phyloP scores from a whole-genome alignment of 2,797 vertebrate species.

The Peromyscus attwateri region DNA sequence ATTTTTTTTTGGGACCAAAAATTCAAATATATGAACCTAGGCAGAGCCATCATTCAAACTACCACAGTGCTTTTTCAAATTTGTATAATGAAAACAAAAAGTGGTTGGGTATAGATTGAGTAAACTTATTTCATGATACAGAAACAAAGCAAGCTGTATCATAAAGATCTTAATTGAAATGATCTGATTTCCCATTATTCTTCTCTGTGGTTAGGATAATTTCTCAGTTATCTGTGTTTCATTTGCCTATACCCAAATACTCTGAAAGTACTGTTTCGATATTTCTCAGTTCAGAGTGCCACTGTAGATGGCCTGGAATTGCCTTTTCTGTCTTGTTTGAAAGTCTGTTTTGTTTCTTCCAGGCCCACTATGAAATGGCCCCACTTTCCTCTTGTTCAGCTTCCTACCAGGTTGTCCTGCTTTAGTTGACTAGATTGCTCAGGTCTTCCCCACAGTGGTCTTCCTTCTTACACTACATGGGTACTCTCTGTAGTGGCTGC shows the following conservation, averaged over 20 bases:
- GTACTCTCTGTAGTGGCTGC: not conserved
- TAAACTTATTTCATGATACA: slow-evolving; percentile 25
- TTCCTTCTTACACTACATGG: not conserved
- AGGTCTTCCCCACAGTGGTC: not conserved
- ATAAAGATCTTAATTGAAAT: slow-evolving; percentile 46
- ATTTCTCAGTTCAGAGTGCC: not conserved
- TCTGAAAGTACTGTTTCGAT: not conserved
- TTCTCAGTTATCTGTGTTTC: slow-evolving; percentile 33
- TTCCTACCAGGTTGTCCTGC: not conserved
- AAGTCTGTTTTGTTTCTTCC: not conserved
- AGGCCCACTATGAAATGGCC: not conserved
- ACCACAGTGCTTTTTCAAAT: slow-evolving; percentile 12
- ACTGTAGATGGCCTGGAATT: not conserved
- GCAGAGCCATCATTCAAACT: not conserved
- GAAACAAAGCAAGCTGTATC: slow-evolving; percentile 6
- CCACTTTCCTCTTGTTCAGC: not conserved
- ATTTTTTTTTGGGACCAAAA: not conserved
- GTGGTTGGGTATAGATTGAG: not conserved
- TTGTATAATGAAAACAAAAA: slow-evolving; percentile 6
- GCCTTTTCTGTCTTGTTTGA: not conserved
- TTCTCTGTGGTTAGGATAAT: slow-evolving; percentile 37
- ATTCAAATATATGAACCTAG: not conserved
- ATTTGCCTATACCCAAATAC: not conserved
- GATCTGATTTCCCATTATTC: not conserved
- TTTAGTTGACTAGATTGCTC: not conserved